Conservation (phyloP, 1,140 invertebrate species). For the Teleogryllus occipitalis region DNA sequence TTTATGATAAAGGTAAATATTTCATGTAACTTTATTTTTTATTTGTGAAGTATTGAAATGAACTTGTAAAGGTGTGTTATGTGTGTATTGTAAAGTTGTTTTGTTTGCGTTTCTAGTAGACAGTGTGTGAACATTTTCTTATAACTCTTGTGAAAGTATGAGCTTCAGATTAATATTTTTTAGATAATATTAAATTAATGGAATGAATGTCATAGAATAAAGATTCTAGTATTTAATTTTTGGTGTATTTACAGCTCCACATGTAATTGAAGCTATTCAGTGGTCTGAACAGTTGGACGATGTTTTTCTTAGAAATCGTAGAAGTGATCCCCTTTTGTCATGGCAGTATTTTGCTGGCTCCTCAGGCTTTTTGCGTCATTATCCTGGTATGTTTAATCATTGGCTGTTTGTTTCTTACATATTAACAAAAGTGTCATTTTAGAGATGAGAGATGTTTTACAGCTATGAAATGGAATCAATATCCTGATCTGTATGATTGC, state of each 20-base stretch:
- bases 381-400: slow-evolving; percentile 46
- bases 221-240: too few species aligned
- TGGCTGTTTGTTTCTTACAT: not conserved
- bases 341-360: slow-evolving; percentile 97
- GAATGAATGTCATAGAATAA: too few species aligned
- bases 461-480: slow-evolving; percentile 44
- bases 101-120: too few species aligned
- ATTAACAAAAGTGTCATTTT: not conserved
- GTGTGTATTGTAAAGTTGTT: too few species aligned
- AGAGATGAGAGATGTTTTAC: not conserved
- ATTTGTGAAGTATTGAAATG: not conserved
- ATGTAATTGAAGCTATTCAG: slow-evolving; percentile 63
- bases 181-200: too few species aligned
- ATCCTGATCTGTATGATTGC: slow-evolving; percentile 71
- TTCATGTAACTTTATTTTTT: not conserved
- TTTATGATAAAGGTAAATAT: slow-evolving; percentile 70
- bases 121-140: too few species aligned
- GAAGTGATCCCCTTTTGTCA: slow-evolving; percentile 74
- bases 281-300: slow-evolving; percentile 82
- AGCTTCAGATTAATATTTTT: too few species aligned
- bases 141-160: too few species aligned
- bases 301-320: slow-evolving; percentile 77
- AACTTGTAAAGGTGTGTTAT: too few species aligned
- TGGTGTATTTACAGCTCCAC: slow-evolving; percentile 34
- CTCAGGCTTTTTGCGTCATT: slow-evolving; percentile 83